Evolutionary conservation across 2,113 vertebrate genomes (phyloP).

Genomic region (Esox niger): DNA sequence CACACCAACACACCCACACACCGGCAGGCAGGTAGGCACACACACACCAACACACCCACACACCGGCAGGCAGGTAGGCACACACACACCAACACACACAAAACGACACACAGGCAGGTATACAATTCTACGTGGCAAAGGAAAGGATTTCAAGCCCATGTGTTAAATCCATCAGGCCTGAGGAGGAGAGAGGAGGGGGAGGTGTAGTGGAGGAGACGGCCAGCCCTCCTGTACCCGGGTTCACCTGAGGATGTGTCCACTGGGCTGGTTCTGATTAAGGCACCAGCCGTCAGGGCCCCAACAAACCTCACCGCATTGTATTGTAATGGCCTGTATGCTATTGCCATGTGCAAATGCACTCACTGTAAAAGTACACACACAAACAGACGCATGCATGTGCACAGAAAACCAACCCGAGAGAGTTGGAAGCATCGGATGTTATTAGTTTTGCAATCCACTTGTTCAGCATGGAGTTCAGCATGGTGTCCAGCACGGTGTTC

Average conservation of each 20-base stretch:
- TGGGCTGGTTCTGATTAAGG: background rate
- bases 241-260: constrained; percentile 11
- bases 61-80: too few relatives aligned
- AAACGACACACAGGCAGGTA: constrained; percentile 4
- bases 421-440: too few relatives aligned
- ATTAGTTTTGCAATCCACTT: too few relatives aligned
- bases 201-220: constrained; percentile 4
- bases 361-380: background rate
- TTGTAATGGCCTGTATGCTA: background rate
- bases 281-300: background rate
- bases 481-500: too few relatives aligned
- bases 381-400: too few relatives aligned
- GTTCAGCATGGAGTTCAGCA: too few relatives aligned
- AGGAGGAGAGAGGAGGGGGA: constrained; percentile 37
- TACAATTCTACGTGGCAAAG: constrained; percentile 20
- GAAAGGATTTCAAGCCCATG: constrained; percentile 16
- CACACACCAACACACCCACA: too few relatives aligned
- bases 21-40: too few relatives aligned
- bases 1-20: background rate
- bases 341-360: background rate
- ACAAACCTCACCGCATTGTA: too few relatives aligned
- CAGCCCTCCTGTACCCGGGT: constrained; percentile 10
- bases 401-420: too few relatives aligned
- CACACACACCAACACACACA: background rate
- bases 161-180: constrained; percentile 52